phyloP scores from a whole-genome alignment of 53 echinoderm and acorn worm species.

The Luidia sarsii region DNA sequence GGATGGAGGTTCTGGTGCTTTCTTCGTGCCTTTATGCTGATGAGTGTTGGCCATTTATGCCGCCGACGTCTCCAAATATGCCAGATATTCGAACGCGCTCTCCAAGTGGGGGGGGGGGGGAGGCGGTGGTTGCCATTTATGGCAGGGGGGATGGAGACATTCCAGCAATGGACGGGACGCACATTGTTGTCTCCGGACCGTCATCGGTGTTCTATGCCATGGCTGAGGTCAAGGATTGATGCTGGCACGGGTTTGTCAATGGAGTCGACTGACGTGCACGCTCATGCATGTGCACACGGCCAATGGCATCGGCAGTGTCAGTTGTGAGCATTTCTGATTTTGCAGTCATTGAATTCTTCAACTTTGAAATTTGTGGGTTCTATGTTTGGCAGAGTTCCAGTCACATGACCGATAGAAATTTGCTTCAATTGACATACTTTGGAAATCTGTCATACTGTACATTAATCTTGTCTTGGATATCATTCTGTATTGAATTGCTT shows the following conservation, averaged over 20 bases:
- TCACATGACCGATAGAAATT: too few relatives aligned
- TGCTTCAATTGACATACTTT: too few relatives aligned
- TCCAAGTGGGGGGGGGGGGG: constrained; percentile 13
- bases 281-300: too few relatives aligned
- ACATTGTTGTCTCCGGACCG: constrained; percentile 44
- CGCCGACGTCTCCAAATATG: constrained; percentile 38
- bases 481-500: too few relatives aligned
- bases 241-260: too few relatives aligned
- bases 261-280: too few relatives aligned
- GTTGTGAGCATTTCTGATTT: background rate
- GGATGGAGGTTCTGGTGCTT: background rate
- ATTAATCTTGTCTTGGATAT: too few relatives aligned
- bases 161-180: background rate
- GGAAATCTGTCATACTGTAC: too few relatives aligned
- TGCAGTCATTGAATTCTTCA: background rate
- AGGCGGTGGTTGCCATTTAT: constrained; percentile 23
- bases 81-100: constrained; percentile 35
- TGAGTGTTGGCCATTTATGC: constrained; percentile 48
- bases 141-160: constrained; percentile 17
- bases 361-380: too few relatives aligned
- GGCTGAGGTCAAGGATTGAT: too few relatives aligned
- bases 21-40: constrained; percentile 19
- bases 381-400: too few relatives aligned
- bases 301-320: background rate
- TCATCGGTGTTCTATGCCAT: constrained; percentile 9